Percentiles rank a stretch among this genome's conserved stretches.
Conservation (phyloP, 2,113 vertebrate species). For the Cynoglossus semilaevis region DNA sequence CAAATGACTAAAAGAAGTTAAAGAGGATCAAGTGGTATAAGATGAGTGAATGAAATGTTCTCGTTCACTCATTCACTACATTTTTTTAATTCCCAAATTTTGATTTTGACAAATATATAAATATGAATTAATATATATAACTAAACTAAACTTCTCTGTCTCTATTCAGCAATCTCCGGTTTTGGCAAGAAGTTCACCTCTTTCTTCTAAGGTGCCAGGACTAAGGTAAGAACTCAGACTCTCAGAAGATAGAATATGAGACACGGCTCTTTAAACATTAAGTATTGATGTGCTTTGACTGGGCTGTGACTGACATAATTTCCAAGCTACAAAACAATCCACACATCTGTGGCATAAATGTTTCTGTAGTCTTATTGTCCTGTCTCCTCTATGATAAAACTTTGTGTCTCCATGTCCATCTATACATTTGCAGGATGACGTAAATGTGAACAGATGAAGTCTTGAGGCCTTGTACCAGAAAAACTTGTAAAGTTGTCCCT, state of each 20-base stretch:
- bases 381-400: too few species aligned
- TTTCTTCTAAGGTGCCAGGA: conserved; percentile 85
- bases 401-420: not conserved
- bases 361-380: too few species aligned
- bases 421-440: conserved; percentile 57
- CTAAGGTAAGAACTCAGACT: conserved; percentile 69
- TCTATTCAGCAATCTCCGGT: conserved; percentile 86
- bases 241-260: not conserved
- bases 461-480: conserved; percentile 83
- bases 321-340: too few species aligned
- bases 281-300: not conserved
- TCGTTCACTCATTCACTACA: too few species aligned
- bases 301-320: too few species aligned
- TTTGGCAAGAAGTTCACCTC: conserved; percentile 99
- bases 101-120: too few species aligned
- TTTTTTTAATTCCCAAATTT: too few species aligned
- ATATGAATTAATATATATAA: too few species aligned
- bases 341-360: too few species aligned
- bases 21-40: too few species aligned
- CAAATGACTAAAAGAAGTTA: too few species aligned
- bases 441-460: conserved; percentile 67
- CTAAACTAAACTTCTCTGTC: not conserved
- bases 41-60: too few species aligned
- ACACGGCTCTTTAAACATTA: not conserved
- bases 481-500: conserved; percentile 85